Percentiles rank a stretch among this genome's conserved stretches.
Evolutionary conservation across 2,888 invertebrate genomes (phyloP).

Genomic region (Sepiola atlantica): DNA sequence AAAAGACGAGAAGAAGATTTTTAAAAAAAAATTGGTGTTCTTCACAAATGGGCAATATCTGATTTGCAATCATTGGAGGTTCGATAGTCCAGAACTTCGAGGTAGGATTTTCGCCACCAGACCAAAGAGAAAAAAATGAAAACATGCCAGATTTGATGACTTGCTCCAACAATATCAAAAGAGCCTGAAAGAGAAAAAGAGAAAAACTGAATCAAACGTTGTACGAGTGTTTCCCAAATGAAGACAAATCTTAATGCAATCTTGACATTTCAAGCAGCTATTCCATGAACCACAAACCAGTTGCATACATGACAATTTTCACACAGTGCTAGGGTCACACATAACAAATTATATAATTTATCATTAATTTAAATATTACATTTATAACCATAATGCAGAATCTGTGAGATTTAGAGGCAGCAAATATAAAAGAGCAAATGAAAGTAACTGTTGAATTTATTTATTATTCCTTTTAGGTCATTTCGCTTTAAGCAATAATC

Average conservation of each 20-base stretch:
- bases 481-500: too few relatives aligned
- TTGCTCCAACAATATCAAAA: constrained; percentile 86
- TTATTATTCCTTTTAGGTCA: too few relatives aligned
- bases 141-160: constrained; percentile 98
- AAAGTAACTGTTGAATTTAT: too few relatives aligned
- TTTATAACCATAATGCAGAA: too few relatives aligned
- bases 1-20: neutral
- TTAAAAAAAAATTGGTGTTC: neutral
- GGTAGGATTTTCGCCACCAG: constrained; percentile 92
- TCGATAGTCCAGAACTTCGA: constrained; percentile 68
- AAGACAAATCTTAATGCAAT: neutral
- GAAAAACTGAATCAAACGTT: neutral
- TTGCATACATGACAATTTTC: too few relatives aligned
- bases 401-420: too few relatives aligned
- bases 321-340: too few relatives aligned
- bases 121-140: constrained; percentile 90
- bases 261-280: neutral
- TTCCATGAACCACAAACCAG: too few relatives aligned
- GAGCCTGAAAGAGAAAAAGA: neutral
- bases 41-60: neutral
- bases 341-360: too few relatives aligned
- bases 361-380: too few relatives aligned
- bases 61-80: neutral
- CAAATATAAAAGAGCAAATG: too few relatives aligned
- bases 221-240: neutral